Conservation (phyloP, 2,888 invertebrate genomes). For the Lacanobia wlatinum region DNA sequence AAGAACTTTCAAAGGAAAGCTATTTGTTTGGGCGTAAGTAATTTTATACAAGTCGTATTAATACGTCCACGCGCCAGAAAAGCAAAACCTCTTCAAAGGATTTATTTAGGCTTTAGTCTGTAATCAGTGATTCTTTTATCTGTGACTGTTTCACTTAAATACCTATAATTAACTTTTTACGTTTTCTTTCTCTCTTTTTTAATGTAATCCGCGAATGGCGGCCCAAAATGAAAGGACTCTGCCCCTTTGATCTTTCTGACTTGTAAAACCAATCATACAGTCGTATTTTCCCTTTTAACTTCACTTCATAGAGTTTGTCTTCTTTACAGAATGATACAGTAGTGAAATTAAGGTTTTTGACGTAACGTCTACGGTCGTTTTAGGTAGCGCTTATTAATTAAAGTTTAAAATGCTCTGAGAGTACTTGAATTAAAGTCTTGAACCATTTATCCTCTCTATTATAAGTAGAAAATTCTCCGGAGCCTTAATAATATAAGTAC, state of each 20-base stretch:
- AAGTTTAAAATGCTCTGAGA: background rate
- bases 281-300: slow-evolving; percentile 76
- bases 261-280: slow-evolving; percentile 79
- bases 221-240: slow-evolving; percentile 77
- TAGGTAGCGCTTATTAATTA: background rate
- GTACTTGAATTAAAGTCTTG: background rate
- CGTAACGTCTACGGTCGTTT: background rate
- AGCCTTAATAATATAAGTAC: no score
- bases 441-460: no score
- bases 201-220: slow-evolving; percentile 76
- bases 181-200: slow-evolving; percentile 73
- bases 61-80: slow-evolving; percentile 56
- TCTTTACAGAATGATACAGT: slow-evolving; percentile 59
- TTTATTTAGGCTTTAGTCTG: slow-evolving; percentile 61
- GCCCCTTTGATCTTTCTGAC: slow-evolving; percentile 76
- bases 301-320: slow-evolving; percentile 68
- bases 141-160: slow-evolving; percentile 70
- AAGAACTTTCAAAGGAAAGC: slow-evolving; percentile 52
- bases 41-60: slow-evolving; percentile 60
- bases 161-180: slow-evolving; percentile 75
- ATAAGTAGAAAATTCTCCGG: background rate
- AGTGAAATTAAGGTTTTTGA: slow-evolving; percentile 46
- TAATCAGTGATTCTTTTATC: slow-evolving; percentile 69
- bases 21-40: slow-evolving; percentile 62
- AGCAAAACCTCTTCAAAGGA: slow-evolving; percentile 65